Conservation (phyloP, 2,113 vertebrate species). For the Cnemophilus loriae region DNA sequence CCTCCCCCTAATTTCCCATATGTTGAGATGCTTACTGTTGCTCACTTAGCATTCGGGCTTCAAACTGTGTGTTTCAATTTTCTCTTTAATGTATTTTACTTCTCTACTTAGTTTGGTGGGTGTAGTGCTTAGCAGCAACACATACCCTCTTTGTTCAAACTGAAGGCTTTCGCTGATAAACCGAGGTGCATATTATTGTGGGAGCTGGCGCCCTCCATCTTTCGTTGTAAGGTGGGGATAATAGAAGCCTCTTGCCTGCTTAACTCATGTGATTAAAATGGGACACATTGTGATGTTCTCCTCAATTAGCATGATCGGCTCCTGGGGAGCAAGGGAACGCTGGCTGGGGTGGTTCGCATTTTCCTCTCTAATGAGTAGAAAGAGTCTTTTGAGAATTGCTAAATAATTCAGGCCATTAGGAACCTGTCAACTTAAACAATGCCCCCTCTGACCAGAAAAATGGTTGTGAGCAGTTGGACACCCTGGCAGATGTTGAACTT, state of each 20-base stretch:
- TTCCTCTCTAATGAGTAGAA: slow-evolving; percentile 40
- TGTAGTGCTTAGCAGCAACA: neutral
- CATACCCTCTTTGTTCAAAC: neutral
- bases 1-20: neutral
- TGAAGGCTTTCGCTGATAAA: neutral
- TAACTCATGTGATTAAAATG: slow-evolving; percentile 32
- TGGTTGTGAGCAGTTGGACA: slow-evolving; percentile 38
- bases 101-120: neutral
- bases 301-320: slow-evolving; percentile 49
- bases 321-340: neutral
- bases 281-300: slow-evolving; percentile 39
- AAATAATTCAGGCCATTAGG: slow-evolving; percentile 65
- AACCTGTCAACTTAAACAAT: slow-evolving; percentile 65
- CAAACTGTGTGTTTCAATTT: neutral
- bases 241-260: slow-evolving; percentile 4
- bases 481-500: slow-evolving; percentile 65
- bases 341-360: neutral
- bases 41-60: neutral
- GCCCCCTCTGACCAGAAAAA: slow-evolving; percentile 37
- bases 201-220: neutral
- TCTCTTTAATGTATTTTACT: neutral
- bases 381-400: slow-evolving; percentile 59
- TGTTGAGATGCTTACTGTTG: neutral
- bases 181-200: neutral
- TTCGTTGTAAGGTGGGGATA: neutral